These are phyloP conservation scores for Prosapia bicincta DNA, from an alignment of 2,888 invertebrate species.

Conservation along the genomic window DNA sequence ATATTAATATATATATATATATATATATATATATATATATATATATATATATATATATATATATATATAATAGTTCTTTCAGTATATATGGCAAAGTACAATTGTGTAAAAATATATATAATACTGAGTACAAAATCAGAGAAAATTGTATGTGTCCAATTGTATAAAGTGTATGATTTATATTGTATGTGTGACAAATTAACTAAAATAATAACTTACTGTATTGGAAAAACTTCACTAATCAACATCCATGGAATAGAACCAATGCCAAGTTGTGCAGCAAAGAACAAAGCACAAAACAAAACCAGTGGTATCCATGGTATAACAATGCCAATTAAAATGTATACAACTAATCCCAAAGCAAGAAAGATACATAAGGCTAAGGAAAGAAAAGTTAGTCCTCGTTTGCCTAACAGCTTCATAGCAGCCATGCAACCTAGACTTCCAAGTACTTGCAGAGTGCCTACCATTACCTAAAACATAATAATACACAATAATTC, in stretches of 20 bases:
- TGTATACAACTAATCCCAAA: slow-evolving; percentile 17
- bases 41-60: no score
- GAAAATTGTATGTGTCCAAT: no score
- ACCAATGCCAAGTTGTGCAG: slow-evolving; percentile 45
- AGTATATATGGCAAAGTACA: no score
- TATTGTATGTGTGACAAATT: no score
- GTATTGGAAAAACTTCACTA: slow-evolving; percentile 55
- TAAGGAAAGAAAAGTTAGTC: slow-evolving; percentile 26
- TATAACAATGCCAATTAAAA: slow-evolving; percentile 42
- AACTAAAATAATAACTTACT: no score
- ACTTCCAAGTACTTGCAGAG: slow-evolving; percentile 24
- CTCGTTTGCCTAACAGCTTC: slow-evolving; percentile 28
- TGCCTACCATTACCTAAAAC: slow-evolving; percentile 27
- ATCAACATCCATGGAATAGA: slow-evolving; percentile 54
- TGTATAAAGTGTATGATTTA: no score
- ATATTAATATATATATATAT: no score
- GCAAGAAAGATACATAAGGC: slow-evolving; percentile 17
- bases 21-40: no score
- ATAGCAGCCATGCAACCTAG: slow-evolving; percentile 23
- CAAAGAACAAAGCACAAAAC: slow-evolving; percentile 47
- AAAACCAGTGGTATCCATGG: slow-evolving; percentile 47
- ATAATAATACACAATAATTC: background rate
- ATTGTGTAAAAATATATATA: no score
- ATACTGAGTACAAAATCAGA: no score
- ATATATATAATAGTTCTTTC: no score